Evolutionary conservation across 1,140 invertebrate genomes (phyloP).

Genomic region (Yoshiicerus persimilis): DNA sequence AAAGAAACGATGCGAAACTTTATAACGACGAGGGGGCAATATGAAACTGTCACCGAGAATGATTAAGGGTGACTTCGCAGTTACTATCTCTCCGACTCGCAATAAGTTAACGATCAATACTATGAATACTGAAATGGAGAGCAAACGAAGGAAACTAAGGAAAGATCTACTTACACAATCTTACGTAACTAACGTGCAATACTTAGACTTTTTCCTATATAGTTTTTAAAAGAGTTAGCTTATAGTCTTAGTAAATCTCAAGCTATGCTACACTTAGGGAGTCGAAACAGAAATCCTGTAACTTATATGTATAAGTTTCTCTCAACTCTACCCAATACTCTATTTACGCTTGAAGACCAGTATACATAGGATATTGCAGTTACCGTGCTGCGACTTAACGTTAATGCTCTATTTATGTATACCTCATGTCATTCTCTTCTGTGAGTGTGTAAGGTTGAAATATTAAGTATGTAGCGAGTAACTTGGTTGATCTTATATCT

Average conservation of each 20-base stretch:
- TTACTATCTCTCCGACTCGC: background rate
- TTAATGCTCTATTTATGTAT: background rate
- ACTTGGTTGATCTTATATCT: background rate
- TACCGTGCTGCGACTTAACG: background rate
- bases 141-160: background rate
- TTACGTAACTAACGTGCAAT: background rate
- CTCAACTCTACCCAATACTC: no score
- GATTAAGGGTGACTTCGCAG: constrained; percentile 11
- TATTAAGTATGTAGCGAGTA: background rate
- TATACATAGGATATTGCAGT: background rate
- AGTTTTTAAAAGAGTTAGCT: background rate
- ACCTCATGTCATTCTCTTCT: background rate
- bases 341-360: no score
- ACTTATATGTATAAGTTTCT: background rate
- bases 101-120: constrained; percentile 17
- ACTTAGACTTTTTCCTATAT: background rate
- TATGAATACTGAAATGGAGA: background rate
- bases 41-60: constrained; percentile 21
- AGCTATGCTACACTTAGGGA: background rate
- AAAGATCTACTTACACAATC: constrained; percentile 1
- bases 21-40: constrained; percentile 17
- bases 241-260: background rate
- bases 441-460: background rate
- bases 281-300: no score
- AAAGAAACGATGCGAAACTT: constrained; percentile 12